Conservation (phyloP, 1,140 invertebrate species). For the Luehdorfia chinensis region DNA sequence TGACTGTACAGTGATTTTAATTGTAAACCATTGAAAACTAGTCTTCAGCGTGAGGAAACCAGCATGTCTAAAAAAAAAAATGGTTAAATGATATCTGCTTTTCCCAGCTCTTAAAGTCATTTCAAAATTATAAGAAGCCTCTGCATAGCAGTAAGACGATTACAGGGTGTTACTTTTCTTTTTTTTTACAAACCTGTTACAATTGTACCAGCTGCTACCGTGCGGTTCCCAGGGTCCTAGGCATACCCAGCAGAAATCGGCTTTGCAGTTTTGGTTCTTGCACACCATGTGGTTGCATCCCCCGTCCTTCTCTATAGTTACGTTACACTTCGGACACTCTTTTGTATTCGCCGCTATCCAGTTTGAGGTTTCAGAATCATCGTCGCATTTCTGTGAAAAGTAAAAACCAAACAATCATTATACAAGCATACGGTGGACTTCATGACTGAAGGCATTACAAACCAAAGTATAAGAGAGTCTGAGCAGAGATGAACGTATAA, state of each 20-base stretch:
- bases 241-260: conserved; percentile 99
- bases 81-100: too few relatives aligned
- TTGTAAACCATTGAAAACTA: too few relatives aligned
- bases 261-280: conserved; percentile 98
- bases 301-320: conserved; percentile 98
- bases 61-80: too few relatives aligned
- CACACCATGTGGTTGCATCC: conserved; percentile 99
- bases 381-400: conserved; percentile 96
- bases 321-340: conserved; percentile 99
- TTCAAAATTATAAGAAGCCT: too few relatives aligned
- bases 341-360: conserved; percentile 99
- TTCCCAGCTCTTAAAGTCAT: too few relatives aligned
- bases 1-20: too few relatives aligned
- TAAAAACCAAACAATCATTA: too few relatives aligned
- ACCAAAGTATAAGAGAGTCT: too few relatives aligned
- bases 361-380: conserved; percentile 99
- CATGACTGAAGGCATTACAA: too few relatives aligned
- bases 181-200: conserved; percentile 83
- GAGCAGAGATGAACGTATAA: too few relatives aligned
- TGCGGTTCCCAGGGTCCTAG: conserved; percentile 99
- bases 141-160: not conserved
- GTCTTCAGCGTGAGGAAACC: too few relatives aligned
- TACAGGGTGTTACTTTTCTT: not conserved
- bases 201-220: conserved; percentile 99
- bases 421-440: too few relatives aligned